These are phyloP conservation scores for Drosophila helvetica DNA, from an alignment of 2,888 invertebrate species.

Conservation along the genomic window DNA sequence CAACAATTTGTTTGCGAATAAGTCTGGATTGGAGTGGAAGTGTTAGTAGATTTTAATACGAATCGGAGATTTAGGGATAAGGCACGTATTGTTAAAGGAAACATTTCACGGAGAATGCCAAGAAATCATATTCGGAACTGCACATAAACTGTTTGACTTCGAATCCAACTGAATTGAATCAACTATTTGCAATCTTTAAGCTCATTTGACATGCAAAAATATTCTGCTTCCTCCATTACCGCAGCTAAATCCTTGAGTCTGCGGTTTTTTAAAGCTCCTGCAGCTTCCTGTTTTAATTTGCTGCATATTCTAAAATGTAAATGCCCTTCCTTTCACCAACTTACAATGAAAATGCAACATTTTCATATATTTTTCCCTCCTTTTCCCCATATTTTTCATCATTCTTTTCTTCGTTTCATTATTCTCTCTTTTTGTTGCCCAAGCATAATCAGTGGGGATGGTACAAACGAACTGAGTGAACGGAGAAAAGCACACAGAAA, in stretches of 20 bases:
- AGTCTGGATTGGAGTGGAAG: constrained; percentile 12
- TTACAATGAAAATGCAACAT: constrained; percentile 63
- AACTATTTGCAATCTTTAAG: constrained; percentile 1
- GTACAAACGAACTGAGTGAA: constrained; percentile 61
- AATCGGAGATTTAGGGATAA: not conserved
- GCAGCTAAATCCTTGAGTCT: not conserved
- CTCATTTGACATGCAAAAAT: constrained; percentile 14
- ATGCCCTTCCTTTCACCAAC: constrained; percentile 34
- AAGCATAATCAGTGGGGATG: constrained; percentile 49
- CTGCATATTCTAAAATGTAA: constrained; percentile 73
- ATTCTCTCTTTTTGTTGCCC: constrained; percentile 1
- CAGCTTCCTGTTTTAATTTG: constrained; percentile 64
- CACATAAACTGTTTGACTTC: not conserved
- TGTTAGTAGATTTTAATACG: not conserved
- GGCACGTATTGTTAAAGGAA: constrained; percentile 12
- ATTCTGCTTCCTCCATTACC: constrained; percentile 15
- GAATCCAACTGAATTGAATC: not conserved
- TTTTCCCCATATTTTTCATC: constrained; percentile 14
- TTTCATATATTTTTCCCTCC: constrained; percentile 39
- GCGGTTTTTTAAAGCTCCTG: constrained; percentile 35
- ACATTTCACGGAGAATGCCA: no score
- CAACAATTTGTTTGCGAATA: constrained; percentile 6
- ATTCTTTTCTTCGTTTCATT: not conserved
- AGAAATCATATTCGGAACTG: no score
- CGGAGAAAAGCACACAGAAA: constrained; percentile 37